Conservation (phyloP, 2,113 vertebrate genomes). For the Meles meles region DNA sequence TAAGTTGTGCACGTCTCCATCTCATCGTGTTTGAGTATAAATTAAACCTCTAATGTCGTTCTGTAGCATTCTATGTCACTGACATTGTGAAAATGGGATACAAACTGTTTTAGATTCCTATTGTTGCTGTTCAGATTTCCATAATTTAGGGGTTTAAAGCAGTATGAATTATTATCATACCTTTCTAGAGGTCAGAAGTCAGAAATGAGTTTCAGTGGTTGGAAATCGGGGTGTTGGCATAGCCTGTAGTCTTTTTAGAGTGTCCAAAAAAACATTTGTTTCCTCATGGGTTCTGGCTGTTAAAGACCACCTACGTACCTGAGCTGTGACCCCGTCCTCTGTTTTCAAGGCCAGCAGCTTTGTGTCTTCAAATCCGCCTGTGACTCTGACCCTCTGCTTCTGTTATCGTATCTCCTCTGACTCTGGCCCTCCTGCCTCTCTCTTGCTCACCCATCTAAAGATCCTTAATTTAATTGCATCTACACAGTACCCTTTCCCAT, state of each 20-base stretch:
- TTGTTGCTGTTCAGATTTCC: neutral
- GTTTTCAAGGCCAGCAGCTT: neutral
- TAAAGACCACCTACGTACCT: neutral
- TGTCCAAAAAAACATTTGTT: neutral
- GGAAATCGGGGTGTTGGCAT: neutral
- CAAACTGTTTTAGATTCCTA: neutral
- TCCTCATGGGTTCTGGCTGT: neutral
- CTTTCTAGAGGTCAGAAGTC: neutral
- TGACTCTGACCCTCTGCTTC: neutral
- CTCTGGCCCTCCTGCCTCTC: neutral
- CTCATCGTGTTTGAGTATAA: neutral
- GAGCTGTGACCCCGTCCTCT: neutral
- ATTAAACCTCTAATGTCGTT: neutral
- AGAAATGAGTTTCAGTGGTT: neutral
- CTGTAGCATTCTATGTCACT: neutral
- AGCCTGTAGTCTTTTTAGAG: neutral
- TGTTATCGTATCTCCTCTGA: neutral
- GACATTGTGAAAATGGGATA: neutral
- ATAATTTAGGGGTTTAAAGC: neutral
- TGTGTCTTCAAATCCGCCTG: neutral
- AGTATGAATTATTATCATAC: neutral
- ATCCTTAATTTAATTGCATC: neutral
- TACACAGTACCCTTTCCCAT: neutral
- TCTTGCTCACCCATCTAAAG: neutral
- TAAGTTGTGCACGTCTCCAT: neutral